Evolutionary conservation across 2,113 vertebrate genomes (phyloP).

Genomic region (Myotis lucifugus): DNA sequence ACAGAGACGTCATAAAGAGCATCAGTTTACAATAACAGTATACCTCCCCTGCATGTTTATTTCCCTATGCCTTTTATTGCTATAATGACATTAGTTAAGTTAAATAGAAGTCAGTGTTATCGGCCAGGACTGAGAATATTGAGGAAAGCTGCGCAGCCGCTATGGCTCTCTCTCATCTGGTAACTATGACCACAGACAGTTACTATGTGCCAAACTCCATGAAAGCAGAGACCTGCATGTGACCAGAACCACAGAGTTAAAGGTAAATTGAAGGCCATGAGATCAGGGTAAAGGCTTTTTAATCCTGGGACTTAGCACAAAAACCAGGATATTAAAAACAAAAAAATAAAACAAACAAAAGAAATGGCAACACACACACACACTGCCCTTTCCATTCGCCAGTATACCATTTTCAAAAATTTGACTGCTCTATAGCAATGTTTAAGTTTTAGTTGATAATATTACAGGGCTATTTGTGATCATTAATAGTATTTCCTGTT

Average conservation of each 20-base stretch:
- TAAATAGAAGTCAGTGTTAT: constrained; percentile 5
- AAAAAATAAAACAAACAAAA: no score
- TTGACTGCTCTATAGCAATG: not conserved
- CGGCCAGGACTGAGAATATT: not conserved
- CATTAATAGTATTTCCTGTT: constrained; percentile 31
- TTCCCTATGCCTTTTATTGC: constrained; percentile 3
- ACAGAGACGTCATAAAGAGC: constrained; percentile 2
- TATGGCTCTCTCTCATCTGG: not conserved
- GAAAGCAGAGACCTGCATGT: not conserved
- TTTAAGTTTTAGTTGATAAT: not conserved
- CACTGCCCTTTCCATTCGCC: not conserved
- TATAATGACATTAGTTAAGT: not conserved
- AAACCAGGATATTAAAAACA: not conserved
- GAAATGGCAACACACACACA: not conserved
- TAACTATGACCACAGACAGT: not conserved
- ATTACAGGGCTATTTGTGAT: constrained; percentile 3
- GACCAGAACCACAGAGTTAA: not conserved
- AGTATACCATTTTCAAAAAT: constrained; percentile 3
- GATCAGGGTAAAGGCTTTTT: not conserved
- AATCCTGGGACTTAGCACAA: not conserved
- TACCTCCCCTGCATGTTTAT: not conserved
- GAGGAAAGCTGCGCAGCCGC: not conserved
- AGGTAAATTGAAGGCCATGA: constrained; percentile 26
- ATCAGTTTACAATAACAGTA: not conserved
- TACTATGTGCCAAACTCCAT: not conserved